Percentiles rank a stretch among this genome's conserved stretches.
Conservation (phyloP, 2,888 invertebrate genomes). For the Scaptodrosophila latifasciaeformis region DNA sequence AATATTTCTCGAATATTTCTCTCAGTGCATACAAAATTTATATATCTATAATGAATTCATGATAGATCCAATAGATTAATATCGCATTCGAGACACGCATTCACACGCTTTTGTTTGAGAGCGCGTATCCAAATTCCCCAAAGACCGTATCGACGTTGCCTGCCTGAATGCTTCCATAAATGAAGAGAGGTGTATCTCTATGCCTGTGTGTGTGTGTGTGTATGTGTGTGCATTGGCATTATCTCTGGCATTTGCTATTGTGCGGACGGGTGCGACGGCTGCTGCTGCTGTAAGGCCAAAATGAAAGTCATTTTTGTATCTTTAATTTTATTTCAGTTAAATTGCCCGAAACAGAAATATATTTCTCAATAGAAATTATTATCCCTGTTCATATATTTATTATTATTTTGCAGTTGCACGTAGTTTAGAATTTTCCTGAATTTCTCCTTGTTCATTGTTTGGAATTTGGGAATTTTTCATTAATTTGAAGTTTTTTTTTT, state of each 20-base stretch:
- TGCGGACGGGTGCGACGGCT: constrained; percentile 17
- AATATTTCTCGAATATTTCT: no score
- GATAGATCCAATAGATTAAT: constrained; percentile 45
- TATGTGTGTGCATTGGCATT: constrained; percentile 29
- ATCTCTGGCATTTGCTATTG: constrained; percentile 33
- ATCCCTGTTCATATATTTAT: constrained; percentile 2
- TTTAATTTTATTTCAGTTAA: constrained; percentile 52
- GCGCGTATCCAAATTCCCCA: constrained; percentile 64
- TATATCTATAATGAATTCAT: no score
- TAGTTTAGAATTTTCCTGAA: no score
- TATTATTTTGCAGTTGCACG: constrained; percentile 5
- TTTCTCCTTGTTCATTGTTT: background rate
- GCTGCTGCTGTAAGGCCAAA: constrained; percentile 36
- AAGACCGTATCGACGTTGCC: constrained; percentile 37
- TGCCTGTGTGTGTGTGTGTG: background rate
- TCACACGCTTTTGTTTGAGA: constrained; percentile 55
- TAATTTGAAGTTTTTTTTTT: background rate
- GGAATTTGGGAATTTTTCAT: background rate
- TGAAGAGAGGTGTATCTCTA: no score
- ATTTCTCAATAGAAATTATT: constrained; percentile 20
- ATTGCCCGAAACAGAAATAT: constrained; percentile 4
- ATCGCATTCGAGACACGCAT: constrained; percentile 58
- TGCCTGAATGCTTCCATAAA: no score
- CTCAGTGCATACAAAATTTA: no score
- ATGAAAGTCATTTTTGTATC: constrained; percentile 69